Percentiles rank a stretch among this genome's conserved stretches.
phyloP scores from a whole-genome alignment of 2,888 invertebrate species.

The Euspilapteryx auroguttella region DNA sequence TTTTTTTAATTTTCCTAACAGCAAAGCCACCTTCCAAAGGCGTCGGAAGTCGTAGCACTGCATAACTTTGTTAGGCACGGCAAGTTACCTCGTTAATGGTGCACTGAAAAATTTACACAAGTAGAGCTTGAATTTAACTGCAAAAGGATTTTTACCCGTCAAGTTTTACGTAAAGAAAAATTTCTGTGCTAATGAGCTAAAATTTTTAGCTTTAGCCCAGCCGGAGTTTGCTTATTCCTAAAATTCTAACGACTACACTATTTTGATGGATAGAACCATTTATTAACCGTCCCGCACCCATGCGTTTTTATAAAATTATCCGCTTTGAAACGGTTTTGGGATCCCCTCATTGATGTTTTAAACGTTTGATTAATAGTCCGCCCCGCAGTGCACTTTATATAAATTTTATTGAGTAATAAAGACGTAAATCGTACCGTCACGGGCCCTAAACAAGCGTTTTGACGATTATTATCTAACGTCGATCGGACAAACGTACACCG shows the following conservation, averaged over 20 bases:
- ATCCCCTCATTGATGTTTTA: too few species aligned
- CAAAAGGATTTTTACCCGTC: constrained; percentile 20
- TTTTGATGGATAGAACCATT: too few species aligned
- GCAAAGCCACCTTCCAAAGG: too few species aligned
- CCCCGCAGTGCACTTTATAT: constrained; percentile 19
- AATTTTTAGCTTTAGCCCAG: too few species aligned
- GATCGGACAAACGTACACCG: constrained; percentile 29
- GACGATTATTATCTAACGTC: constrained; percentile 25
- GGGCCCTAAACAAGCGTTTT: constrained; percentile 22
- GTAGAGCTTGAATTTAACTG: constrained; percentile 37
- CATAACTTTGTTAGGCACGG: constrained; percentile 40
- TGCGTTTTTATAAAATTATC: too few species aligned
- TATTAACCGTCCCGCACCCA: too few species aligned
- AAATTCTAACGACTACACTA: too few species aligned
- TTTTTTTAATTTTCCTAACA: too few species aligned
- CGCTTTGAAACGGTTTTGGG: too few species aligned
- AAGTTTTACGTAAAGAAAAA: constrained; percentile 20
- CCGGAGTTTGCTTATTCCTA: too few species aligned
- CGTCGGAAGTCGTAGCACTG: constrained; percentile 27
- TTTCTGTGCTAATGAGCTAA: constrained; percentile 37
- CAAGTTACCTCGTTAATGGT: constrained; percentile 45
- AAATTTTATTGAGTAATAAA: constrained; percentile 33
- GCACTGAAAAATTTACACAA: constrained; percentile 31
- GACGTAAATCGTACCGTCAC: constrained; percentile 20
- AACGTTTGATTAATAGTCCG: constrained; percentile 16